Evolutionary conservation across 2,888 invertebrate genomes (phyloP), one percentile per base, ranked within the genome.

Genomic region (Ormyrus nitidulus): DNA sequence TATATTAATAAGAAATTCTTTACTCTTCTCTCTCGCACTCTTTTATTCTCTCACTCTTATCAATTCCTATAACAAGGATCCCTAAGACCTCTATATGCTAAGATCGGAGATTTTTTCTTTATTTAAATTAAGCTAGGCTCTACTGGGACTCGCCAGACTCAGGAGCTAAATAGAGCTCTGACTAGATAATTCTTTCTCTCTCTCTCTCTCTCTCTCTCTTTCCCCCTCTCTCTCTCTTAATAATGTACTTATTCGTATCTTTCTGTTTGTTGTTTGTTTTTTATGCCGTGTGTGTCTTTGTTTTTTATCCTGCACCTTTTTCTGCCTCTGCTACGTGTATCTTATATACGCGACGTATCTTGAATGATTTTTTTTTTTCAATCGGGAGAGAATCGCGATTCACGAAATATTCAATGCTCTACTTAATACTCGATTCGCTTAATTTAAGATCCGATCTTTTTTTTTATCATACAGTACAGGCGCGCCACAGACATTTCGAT

Each of bases 11-110:
- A 79, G 80, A 82, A 82, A 84, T 75, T 75, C 62, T 83, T 80
- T 81, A 82, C 81, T 76, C 76, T 70, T 79, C 68, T 65, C 69
- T 65, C 59, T 9, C 77, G 64, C 49, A 66, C 73, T 66, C 69
- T 58, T 19, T 19, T 53, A 62, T 49, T 71, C 77, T 61, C 69
- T 65, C 76, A 72, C 68, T 77, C 75, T 82, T 79, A 82, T 88
- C 88, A 87, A 88, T 88, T 88, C 88, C 87, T 87, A 86, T 86
- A 84, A 86, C 83, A 84, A 87, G 83, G 84, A 85, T 84, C 83
- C 80, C 71, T 84, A 84, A 80, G 61, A 53, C 72, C 68, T 78
- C 64, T 59, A 49, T 74, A 71, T 76, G 56, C 66, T 80, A 72
- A 70, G 13, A 77, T 77, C 77, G 54, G 77, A 81, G 69, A 73